Percentiles rank a stretch among this genome's conserved stretches.
Evolutionary conservation across 2,113 vertebrate genomes (phyloP).

Genomic region (Saimiri boliviensis): DNA sequence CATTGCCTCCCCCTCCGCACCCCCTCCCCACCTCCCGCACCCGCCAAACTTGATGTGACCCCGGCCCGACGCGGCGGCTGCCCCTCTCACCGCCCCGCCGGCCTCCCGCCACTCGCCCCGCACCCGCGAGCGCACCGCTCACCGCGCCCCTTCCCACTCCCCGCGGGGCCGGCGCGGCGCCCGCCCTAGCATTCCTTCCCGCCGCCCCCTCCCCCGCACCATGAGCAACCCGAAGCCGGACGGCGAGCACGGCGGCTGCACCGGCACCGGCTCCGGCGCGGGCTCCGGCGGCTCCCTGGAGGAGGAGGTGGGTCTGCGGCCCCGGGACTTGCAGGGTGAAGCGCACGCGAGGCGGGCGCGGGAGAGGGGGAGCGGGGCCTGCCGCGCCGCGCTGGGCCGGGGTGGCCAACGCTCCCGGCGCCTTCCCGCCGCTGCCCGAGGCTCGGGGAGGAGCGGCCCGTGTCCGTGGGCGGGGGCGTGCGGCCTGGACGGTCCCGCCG

Average conservation of each 20-base stretch:
- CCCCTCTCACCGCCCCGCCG: constrained; percentile 36
- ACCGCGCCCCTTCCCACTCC: constrained; percentile 36
- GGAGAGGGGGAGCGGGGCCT: not conserved
- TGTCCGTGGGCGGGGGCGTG: constrained; percentile 50
- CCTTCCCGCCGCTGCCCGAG: constrained; percentile 64
- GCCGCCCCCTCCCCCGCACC: constrained; percentile 64
- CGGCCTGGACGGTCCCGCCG: constrained; percentile 60
- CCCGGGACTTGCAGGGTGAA: not conserved
- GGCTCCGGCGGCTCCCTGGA: constrained; percentile 76
- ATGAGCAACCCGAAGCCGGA: constrained; percentile 86
- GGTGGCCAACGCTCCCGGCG: not conserved
- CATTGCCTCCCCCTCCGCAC: not conserved
- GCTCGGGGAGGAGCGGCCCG: constrained; percentile 44
- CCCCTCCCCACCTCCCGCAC: constrained; percentile 7
- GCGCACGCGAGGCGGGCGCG: constrained; percentile 4
- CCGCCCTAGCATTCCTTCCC: constrained; percentile 11
- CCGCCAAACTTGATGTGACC: constrained; percentile 65
- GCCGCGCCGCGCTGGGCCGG: not conserved
- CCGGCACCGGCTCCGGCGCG: constrained; percentile 69
- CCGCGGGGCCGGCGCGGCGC: constrained; percentile 41
- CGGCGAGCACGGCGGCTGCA: constrained; percentile 79
- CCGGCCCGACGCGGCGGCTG: not conserved
- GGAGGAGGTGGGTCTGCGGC: constrained; percentile 80
- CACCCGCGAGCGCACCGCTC: constrained; percentile 53
- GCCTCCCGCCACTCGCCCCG: constrained; percentile 29